Conservation (phyloP, 2,113 vertebrate species). For the Burhinus bistriatus region DNA sequence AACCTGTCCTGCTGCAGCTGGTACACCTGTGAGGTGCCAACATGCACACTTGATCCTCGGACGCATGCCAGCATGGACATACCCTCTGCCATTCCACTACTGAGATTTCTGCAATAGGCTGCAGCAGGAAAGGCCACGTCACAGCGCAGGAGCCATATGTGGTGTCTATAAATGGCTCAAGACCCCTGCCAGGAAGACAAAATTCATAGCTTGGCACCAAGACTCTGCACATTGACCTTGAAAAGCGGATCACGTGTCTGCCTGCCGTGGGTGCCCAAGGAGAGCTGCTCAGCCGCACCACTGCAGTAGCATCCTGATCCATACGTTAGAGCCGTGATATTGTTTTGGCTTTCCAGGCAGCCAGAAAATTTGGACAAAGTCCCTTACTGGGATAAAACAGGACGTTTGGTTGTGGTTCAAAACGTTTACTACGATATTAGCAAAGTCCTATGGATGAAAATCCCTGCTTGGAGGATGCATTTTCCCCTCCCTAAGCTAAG, state of each 20-base stretch:
- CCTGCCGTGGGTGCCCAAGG: background rate
- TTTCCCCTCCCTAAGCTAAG: background rate
- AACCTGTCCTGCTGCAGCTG: background rate
- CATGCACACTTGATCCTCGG: background rate
- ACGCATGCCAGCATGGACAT: background rate
- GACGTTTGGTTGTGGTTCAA: background rate
- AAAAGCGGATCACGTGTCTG: fast-evolving
- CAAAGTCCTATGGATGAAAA: background rate
- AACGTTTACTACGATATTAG: background rate
- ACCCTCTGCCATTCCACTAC: background rate
- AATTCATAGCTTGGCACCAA: background rate
- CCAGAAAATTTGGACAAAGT: background rate
- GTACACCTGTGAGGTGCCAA: background rate
- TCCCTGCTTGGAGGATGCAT: background rate
- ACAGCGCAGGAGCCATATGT: background rate
- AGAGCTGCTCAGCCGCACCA: background rate
- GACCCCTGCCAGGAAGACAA: background rate
- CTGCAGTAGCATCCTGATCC: background rate
- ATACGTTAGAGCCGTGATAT: fast-evolving
- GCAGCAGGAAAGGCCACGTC: background rate
- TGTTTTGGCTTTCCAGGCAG: background rate
- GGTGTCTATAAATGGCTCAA: background rate
- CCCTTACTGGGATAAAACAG: background rate
- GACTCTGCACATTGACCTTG: background rate
- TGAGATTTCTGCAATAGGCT: background rate